Evolutionary conservation across 2,797 vertebrate genomes (phyloP), one percentile per base, ranked within the genome.

Genomic region (Pitangus sulphuratus): DNA sequence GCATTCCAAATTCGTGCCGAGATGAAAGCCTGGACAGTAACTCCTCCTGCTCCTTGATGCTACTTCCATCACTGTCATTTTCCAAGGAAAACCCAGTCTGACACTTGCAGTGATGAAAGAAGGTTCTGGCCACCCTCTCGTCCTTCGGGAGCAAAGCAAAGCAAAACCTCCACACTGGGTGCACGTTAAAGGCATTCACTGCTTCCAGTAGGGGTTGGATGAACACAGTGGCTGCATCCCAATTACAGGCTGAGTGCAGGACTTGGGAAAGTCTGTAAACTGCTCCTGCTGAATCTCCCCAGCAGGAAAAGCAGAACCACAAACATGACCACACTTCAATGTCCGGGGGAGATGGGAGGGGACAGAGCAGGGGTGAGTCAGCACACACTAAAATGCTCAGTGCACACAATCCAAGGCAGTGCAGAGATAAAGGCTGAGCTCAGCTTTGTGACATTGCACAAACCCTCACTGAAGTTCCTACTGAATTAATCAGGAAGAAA

Each of bases 261-360:
- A 54, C 76, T 70, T 40, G 1, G 26, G 12, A 62, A 39, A 48
- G 30, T 8, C 71, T 78, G 7, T 15, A 8, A 62, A 40, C 18
- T 39, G 37, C 58, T 71, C 45, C 42, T 51, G 18, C 64, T 77
- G 45, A 45, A 53, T 39, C 15, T 81, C 42, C 42, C 31, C 18
- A 65, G 25, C 35, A 80, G 58, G 64, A 72, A 64, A 51, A 42
- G 48, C 48, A 58, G 50, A 72, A 68, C 37, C 71, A 64, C 22
- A 30, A 51, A 26, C 13, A 11, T 8, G 40, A 45, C 24, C 53
- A 54, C 18, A 35, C 8, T 54, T 26, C 11, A 35, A 4, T 0
- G 1, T 19, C 1, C 0, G 3, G 11, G 20, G 17, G 4, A 57
- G 37, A 39, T 5, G 22, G 44, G n/a, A 76, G 33, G 16, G 2